phyloP scores from a whole-genome alignment of 2,888 invertebrate species.

The Gasteruption jaculator region DNA sequence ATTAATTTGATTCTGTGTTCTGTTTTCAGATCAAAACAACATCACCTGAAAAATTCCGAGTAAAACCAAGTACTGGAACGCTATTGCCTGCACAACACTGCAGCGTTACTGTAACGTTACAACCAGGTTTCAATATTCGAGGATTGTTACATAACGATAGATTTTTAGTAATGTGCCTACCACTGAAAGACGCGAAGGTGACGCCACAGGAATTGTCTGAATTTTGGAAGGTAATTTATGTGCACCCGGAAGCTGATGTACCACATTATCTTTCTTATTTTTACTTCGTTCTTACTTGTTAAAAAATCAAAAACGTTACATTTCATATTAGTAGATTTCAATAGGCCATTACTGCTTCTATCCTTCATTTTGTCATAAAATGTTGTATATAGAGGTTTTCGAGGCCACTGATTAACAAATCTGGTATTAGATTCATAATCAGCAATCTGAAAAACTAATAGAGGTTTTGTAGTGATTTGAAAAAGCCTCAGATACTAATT shows the following conservation, averaged over 20 bases:
- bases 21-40: conserved; percentile 82
- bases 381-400: too few species aligned
- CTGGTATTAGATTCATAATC: too few species aligned
- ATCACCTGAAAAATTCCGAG: conserved; percentile 91
- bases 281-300: too few species aligned
- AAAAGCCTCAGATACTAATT: too few species aligned
- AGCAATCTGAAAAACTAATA: conserved; percentile 22
- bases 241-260: too few species aligned
- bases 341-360: too few species aligned
- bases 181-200: conserved; percentile 58
- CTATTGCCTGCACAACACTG: conserved; percentile 63
- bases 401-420: too few species aligned
- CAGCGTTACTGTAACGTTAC: conserved; percentile 69
- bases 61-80: conserved; percentile 81
- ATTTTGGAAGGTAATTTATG: conserved; percentile 68
- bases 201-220: conserved; percentile 64
- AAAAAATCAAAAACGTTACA: too few species aligned
- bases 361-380: too few species aligned
- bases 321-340: too few species aligned
- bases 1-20: not conserved
- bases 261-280: too few species aligned
- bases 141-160: conserved; percentile 70
- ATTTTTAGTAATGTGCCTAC: conserved; percentile 82
- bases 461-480: too few species aligned
- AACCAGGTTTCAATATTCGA: conserved; percentile 67